Conservation (phyloP, 2,888 invertebrate genomes). For the Brenthis daphne region DNA sequence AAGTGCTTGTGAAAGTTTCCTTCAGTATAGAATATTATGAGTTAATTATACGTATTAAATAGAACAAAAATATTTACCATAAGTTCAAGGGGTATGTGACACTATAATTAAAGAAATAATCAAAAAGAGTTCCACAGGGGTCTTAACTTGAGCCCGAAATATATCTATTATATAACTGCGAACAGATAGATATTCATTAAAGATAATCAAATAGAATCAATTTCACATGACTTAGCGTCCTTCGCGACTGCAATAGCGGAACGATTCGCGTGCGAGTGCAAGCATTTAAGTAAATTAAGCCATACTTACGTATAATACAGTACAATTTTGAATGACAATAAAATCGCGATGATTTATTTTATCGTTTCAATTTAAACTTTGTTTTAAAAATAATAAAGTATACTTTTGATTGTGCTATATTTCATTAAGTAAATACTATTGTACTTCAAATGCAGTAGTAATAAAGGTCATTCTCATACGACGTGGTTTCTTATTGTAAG, state of each 20-base stretch:
- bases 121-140: conserved; percentile 20
- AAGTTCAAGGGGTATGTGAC: too few species aligned
- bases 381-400: conserved; percentile 13
- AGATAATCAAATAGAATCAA: conserved; percentile 51
- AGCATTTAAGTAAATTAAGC: conserved; percentile 27
- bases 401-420: conserved; percentile 14
- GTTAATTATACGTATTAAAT: too few species aligned
- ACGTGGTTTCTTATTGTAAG: conserved; percentile 39
- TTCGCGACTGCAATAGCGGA: conserved; percentile 55
- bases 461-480: conserved; percentile 50
- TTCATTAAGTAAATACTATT: conserved; percentile 38
- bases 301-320: conserved; percentile 17
- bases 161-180: conserved; percentile 24
- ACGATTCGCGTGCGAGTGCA: conserved; percentile 58
- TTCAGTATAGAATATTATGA: not conserved
- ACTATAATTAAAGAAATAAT: not conserved
- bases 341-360: conserved; percentile 20
- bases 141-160: conserved; percentile 19
- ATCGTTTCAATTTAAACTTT: conserved; percentile 19
- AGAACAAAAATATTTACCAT: too few species aligned
- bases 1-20: not conserved
- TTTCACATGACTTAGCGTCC: conserved; percentile 61
- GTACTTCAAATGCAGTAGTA: conserved; percentile 45
- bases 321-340: conserved; percentile 22
- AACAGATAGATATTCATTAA: conserved; percentile 25